phyloP scores from a whole-genome alignment of 1,140 invertebrate genomes.

The Zaprionus capensis region DNA sequence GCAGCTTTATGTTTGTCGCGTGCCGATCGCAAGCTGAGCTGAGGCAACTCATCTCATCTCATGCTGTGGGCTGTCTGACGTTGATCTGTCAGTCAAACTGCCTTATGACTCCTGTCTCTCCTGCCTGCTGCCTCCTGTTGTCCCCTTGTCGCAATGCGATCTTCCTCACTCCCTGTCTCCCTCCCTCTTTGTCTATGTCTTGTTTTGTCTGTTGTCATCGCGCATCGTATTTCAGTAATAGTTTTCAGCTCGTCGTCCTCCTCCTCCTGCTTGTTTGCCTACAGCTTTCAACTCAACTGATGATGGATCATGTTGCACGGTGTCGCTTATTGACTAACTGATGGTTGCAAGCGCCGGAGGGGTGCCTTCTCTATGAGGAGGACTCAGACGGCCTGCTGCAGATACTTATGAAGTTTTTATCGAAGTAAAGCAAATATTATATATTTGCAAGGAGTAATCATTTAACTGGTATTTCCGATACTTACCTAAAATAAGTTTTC shows the following conservation, averaged over 20 bases:
- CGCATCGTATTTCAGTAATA: slow-evolving; percentile 78
- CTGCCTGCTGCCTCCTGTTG: slow-evolving; percentile 18
- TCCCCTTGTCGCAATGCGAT: slow-evolving; percentile 2
- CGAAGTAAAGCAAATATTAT: neutral
- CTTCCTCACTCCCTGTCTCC: neutral
- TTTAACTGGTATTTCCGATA: too few relatives aligned
- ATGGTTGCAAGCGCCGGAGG: slow-evolving; percentile 32
- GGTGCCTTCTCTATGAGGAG: slow-evolving; percentile 26
- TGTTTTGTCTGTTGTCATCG: slow-evolving; percentile 72
- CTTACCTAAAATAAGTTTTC: too few relatives aligned
- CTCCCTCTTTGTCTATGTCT: slow-evolving; percentile 5
- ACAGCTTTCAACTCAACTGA: slow-evolving; percentile 72
- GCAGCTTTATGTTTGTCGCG: slow-evolving; percentile 56
- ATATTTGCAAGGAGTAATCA: neutral
- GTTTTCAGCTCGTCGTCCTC: slow-evolving; percentile 46
- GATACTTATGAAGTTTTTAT: neutral
- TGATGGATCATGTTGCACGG: slow-evolving; percentile 78
- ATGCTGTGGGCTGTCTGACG: slow-evolving; percentile 53
- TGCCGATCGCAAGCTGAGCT: slow-evolving; percentile 73
- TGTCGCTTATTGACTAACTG: slow-evolving; percentile 67
- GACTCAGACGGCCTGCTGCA: neutral
- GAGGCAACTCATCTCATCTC: slow-evolving; percentile 57
- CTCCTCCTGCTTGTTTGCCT: slow-evolving; percentile 37
- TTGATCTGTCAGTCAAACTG: slow-evolving; percentile 44
- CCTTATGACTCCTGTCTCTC: slow-evolving; percentile 21